Evolutionary conservation across 2,797 vertebrate genomes (phyloP).

Genomic region (Pelodytes ibericus): DNA sequence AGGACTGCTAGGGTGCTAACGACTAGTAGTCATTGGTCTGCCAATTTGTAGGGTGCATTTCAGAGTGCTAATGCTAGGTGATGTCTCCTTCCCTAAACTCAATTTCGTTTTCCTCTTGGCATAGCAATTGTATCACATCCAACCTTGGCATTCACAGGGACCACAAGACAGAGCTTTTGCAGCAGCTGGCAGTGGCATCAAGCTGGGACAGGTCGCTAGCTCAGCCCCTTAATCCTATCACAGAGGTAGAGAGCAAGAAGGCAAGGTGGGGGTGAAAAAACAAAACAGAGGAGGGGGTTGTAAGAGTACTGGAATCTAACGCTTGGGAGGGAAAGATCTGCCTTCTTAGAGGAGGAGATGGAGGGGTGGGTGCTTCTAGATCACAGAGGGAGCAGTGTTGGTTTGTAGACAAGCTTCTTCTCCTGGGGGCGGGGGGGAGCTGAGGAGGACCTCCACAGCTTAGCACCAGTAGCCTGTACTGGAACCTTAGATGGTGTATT

Average conservation of each 20-base stretch:
- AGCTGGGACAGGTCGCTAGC: constrained; percentile 28
- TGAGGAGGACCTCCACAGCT: constrained; percentile 24
- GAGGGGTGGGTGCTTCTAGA: constrained; percentile 37
- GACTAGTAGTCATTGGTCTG: too few species aligned
- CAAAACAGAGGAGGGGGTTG: constrained; percentile 10
- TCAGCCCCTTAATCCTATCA: constrained; percentile 33
- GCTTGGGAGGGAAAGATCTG: constrained; percentile 37
- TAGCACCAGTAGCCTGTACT: constrained; percentile 16
- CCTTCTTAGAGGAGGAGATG: constrained; percentile 47
- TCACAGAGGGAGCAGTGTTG: constrained; percentile 45
- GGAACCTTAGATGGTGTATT: not conserved
- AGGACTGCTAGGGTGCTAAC: too few species aligned
- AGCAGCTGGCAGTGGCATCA: constrained; percentile 22
- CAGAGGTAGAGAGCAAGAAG: constrained; percentile 31
- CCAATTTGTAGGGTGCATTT: not conserved
- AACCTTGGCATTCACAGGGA: constrained; percentile 10
- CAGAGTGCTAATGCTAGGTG: not conserved
- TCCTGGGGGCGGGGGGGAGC: constrained; percentile 33
- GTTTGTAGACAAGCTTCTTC: constrained; percentile 38
- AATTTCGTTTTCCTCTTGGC: constrained; percentile 2
- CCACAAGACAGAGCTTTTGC: constrained; percentile 22
- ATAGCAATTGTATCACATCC: not conserved
- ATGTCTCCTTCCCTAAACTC: not conserved
- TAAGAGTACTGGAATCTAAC: constrained; percentile 42
- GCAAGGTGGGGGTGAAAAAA: constrained; percentile 25